A percentile compares a stretch with the other conserved stretches of the same genome.
Evolutionary conservation across 2,888 invertebrate species (phyloP).

Genomic region (Eilema griseolum): DNA sequence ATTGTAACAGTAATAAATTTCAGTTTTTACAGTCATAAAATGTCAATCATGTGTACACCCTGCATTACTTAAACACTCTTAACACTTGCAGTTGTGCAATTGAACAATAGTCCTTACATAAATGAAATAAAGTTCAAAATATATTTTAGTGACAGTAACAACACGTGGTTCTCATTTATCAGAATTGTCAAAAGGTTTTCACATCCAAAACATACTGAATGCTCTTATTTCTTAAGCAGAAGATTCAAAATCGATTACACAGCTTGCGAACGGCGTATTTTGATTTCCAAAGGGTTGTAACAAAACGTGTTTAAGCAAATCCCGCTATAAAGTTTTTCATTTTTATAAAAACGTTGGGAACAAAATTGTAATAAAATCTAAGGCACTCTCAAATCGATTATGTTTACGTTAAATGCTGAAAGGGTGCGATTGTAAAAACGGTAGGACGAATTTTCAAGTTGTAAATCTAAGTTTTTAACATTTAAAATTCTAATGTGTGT

Average conservation of each 20-base stretch:
- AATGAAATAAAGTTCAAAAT: slow-evolving; percentile 23
- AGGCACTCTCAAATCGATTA: slow-evolving; percentile 66
- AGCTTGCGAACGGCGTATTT: slow-evolving; percentile 6
- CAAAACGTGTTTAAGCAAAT: slow-evolving; percentile 69
- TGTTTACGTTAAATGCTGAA: slow-evolving; percentile 65
- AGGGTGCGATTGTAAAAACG: slow-evolving; percentile 74
- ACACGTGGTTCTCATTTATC: not conserved
- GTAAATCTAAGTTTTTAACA: slow-evolving; percentile 50
- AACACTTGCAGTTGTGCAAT: slow-evolving; percentile 10
- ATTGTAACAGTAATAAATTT: slow-evolving; percentile 77
- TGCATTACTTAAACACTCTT: slow-evolving; percentile 46
- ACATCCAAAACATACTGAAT: not conserved
- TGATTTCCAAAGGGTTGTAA: slow-evolving; percentile 65
- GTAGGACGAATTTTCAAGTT: slow-evolving; percentile 70
- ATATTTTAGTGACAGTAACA: not conserved
- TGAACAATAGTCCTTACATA: slow-evolving; percentile 25
- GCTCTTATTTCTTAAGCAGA: slow-evolving; percentile 36
- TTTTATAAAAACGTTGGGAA: slow-evolving; percentile 61
- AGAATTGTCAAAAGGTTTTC: slow-evolving; percentile 13
- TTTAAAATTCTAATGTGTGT: slow-evolving; percentile 36
- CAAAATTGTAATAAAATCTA: slow-evolving; percentile 65
- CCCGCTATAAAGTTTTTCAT: slow-evolving; percentile 67
- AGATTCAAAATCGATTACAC: slow-evolving; percentile 39
- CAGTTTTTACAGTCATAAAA: slow-evolving; percentile 72
- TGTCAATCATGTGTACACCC: slow-evolving; percentile 73